phyloP scores from a whole-genome alignment of 1,140 invertebrate genomes.

The Nasonia vitripennis region DNA sequence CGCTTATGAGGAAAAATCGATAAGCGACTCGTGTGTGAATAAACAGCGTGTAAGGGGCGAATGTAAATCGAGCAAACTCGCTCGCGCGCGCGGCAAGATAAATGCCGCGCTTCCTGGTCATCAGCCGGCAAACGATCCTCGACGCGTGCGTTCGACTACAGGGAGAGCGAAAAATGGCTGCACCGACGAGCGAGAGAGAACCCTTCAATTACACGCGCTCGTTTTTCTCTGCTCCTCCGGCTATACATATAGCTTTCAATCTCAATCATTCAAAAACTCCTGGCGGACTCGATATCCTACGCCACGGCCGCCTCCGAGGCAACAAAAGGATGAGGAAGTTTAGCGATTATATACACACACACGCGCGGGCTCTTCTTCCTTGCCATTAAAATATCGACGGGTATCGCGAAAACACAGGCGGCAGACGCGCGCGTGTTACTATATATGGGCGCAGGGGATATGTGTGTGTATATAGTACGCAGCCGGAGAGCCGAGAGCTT shows the following conservation, averaged over 20 bases:
- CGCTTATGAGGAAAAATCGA: not conserved
- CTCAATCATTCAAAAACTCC: constrained; percentile 46
- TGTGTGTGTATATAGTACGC: not conserved
- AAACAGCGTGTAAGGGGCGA: not conserved
- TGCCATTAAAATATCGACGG: constrained; percentile 34
- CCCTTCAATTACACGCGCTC: constrained; percentile 14
- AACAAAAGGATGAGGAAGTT: constrained; percentile 2
- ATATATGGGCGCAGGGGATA: not conserved
- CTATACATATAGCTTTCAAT: constrained; percentile 27
- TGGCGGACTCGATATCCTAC: not conserved
- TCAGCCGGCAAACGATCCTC: not conserved
- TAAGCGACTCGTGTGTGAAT: not conserved
- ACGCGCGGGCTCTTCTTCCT: not conserved
- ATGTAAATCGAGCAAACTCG: not conserved
- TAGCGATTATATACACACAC: not conserved
- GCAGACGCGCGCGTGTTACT: not conserved
- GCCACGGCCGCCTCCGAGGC: not conserved
- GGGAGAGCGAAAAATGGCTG: not conserved
- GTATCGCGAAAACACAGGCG: not conserved
- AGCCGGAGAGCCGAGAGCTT: not conserved
- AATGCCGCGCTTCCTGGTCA: not conserved
- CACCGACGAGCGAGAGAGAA: not conserved
- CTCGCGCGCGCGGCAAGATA: not conserved
- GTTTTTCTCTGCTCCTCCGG: not conserved
- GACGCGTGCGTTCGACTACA: not conserved